Conservation (phyloP, 2,888 invertebrate genomes). For the Neoscelio sp. region DNA sequence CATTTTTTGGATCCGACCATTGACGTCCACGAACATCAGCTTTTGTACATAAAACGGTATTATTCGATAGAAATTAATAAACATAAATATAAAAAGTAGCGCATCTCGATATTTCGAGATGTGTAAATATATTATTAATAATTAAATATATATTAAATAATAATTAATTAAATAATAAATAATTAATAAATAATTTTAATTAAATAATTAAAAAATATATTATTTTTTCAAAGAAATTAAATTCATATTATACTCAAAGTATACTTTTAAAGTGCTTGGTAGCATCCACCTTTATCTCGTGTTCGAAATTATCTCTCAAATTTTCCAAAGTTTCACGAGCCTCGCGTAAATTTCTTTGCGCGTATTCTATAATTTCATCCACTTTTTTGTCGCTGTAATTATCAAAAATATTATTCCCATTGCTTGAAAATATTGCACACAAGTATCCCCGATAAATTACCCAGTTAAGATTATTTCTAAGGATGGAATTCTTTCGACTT, state of each 20-base stretch:
- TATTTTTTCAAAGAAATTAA: too few relatives aligned
- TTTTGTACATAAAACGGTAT: conserved; percentile 47
- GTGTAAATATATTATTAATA: conserved; percentile 8
- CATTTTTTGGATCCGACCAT: conserved; percentile 77
- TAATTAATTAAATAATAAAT: conserved; percentile 1
- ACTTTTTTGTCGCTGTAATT: conserved; percentile 76
- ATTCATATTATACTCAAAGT: conserved; percentile 26
- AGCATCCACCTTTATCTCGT: conserved; percentile 79
- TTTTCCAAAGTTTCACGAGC: conserved; percentile 76
- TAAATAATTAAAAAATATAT: neutral
- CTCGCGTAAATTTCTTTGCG: conserved; percentile 77
- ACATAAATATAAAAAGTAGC: too few relatives aligned
- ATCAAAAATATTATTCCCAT: neutral
- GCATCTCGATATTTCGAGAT: too few relatives aligned
- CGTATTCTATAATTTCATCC: conserved; percentile 78
- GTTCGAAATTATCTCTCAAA: conserved; percentile 78
- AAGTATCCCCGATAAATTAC: too few relatives aligned
- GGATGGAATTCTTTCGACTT: conserved; percentile 17
- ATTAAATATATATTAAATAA: neutral
- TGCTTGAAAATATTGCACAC: neutral
- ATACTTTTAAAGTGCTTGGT: conserved; percentile 70
- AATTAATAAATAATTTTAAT: neutral
- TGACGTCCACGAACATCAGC: conserved; percentile 77
- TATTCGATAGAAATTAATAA: too few relatives aligned
- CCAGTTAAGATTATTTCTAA: conserved; percentile 28